Evolutionary conservation across 2,797 vertebrate species (phyloP), one percentile per base, ranked within the genome.

Genomic region (Salarias fasciatus): DNA sequence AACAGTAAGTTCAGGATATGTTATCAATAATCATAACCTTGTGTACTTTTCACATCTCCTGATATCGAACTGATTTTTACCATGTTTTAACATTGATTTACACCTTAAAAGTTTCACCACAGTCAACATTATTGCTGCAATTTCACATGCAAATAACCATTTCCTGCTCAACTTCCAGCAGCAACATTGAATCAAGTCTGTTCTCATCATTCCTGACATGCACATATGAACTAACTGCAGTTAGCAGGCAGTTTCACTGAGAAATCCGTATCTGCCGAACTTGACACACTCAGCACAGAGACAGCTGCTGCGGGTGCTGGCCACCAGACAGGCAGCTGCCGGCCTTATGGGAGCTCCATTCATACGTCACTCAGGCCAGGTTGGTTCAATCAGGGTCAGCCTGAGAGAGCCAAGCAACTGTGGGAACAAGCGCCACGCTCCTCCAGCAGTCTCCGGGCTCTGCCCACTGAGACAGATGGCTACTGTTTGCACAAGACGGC

Each of bases 1-100:
- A 94, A 85, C 70, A 92, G 97, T 99, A 87, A 97, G 97, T 76
- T 30, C 67, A 3, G 53, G 1, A 8, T 28, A 9, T 5, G 4
- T 69, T 3, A 18, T 35, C 14, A 38, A 3, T 40, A 6, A 3
- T 29, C 53, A 42, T 33, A 24, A 24, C 18, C 24, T 24, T 24
- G 18, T 24, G 18, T 24, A 24, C 18, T 24, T 24, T 24, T 18
- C 24, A 24, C 3, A 24, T n/a, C n/a, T n/a, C n/a, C n/a, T n/a
- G n/a, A n/a, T n/a, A n/a, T n/a, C n/a, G n/a, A n/a, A n/a, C n/a
- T n/a, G n/a, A n/a, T n/a, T 24, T 24, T 2, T 24, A 24, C 18
- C 18, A 18, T 24, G 18, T 24, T 24, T 24, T 18, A 18, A 2
- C 18, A 24, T 24, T 24, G 24, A 24, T 24, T 24, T n/a, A n/a